These are phyloP conservation scores for Hydrolagus colliei DNA, from an alignment of 2,797 vertebrate species.

Conservation along the genomic window DNA sequence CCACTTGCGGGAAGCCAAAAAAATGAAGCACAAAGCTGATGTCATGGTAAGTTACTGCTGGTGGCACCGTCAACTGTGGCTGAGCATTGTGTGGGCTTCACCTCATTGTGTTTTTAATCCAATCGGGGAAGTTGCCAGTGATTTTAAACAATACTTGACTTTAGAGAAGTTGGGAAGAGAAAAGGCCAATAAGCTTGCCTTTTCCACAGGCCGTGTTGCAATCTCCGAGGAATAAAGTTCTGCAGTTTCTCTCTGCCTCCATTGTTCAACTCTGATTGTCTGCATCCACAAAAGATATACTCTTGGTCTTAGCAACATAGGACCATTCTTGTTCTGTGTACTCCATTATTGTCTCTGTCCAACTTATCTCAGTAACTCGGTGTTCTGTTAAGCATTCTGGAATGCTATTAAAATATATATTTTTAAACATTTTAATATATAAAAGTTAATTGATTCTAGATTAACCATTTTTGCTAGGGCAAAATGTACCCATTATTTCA, in stretches of 20 bases:
- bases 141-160: neutral
- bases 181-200: neutral
- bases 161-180: neutral
- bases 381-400: no score
- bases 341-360: neutral
- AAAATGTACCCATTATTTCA: neutral
- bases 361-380: neutral
- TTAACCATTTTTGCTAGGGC: neutral
- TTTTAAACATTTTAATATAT: neutral
- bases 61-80: neutral
- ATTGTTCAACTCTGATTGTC: neutral
- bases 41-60: constrained; percentile 60
- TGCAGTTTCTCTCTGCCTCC: neutral
- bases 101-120: no score
- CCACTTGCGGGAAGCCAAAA: constrained; percentile 85
- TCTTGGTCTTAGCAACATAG: neutral
- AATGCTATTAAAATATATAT: no score
- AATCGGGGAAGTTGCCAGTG: neutral
- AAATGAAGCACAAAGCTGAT: constrained; percentile 86
- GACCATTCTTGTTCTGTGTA: neutral
- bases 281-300: neutral
- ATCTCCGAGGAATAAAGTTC: neutral
- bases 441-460: no score
- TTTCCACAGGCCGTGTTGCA: neutral
- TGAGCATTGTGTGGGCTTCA: neutral